Evolutionary conservation across 2,888 invertebrate genomes (phyloP).

Genomic region (Acanthoscelides obtectus): DNA sequence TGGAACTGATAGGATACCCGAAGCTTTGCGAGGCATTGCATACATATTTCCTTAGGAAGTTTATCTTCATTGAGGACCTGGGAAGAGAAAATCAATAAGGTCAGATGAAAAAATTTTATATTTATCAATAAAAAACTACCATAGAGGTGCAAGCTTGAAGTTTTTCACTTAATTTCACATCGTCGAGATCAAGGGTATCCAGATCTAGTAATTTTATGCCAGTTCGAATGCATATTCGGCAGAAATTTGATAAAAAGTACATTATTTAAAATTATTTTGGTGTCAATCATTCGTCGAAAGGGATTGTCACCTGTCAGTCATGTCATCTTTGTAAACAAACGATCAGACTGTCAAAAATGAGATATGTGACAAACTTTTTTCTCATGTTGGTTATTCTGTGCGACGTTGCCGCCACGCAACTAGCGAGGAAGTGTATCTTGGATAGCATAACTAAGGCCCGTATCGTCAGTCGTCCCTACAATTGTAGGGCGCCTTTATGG

Average conservation of each 20-base stretch:
- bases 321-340: not conserved
- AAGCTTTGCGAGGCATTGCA: constrained; percentile 41
- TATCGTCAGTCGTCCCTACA: too few species aligned
- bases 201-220: constrained; percentile 40
- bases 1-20: constrained; percentile 43
- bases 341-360: not conserved
- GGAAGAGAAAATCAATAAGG: constrained; percentile 44
- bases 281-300: constrained; percentile 46
- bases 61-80: constrained; percentile 42
- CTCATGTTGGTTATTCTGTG: not conserved
- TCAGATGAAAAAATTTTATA: constrained; percentile 25
- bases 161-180: constrained; percentile 43
- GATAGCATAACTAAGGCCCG: too few species aligned
- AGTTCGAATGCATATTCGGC: constrained; percentile 43
- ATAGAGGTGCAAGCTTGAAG: constrained; percentile 42
- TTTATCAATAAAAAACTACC: constrained; percentile 35
- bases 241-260: constrained; percentile 45
- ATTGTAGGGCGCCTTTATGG: too few species aligned
- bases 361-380: not conserved
- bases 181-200: constrained; percentile 40
- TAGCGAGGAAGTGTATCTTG: too few species aligned
- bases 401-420: not conserved
- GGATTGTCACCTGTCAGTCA: constrained; percentile 12
- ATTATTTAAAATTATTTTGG: constrained; percentile 35
- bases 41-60: constrained; percentile 41